Conservation (phyloP, 2,113 vertebrate species). For the Coptodon bakossiorum region DNA sequence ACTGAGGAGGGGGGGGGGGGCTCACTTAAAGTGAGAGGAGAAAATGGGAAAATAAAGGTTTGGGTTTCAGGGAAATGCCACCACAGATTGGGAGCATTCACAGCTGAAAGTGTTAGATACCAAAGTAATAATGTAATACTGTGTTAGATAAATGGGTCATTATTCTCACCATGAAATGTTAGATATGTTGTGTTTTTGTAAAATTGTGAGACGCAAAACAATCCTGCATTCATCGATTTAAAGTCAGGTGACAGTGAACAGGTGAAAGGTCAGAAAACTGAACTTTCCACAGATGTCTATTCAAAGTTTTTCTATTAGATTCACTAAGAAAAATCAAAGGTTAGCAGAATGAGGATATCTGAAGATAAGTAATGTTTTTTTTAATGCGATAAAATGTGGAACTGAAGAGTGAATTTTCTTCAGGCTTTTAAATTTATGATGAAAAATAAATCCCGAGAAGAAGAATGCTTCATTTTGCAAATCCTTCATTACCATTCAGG, state of each 20-base stretch:
- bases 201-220: not conserved
- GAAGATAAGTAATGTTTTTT: not conserved
- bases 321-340: not conserved
- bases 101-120: not conserved
- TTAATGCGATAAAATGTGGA: not conserved
- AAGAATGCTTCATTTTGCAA: not conserved
- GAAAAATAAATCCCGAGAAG: not conserved
- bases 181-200: not conserved
- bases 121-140: not conserved
- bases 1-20: not conserved
- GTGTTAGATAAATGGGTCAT: not conserved
- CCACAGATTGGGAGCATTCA: not conserved
- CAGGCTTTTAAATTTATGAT: not conserved
- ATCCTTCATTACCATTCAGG: not conserved
- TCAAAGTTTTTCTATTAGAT: not conserved
- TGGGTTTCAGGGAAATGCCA: conserved; percentile 1
- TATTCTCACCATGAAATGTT: not conserved
- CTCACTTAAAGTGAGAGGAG: not conserved
- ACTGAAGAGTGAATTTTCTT: not conserved
- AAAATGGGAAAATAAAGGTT: conserved; percentile 8
- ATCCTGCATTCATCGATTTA: not conserved
- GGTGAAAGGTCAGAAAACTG: not conserved
- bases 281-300: not conserved
- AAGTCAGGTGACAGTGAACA: not conserved
- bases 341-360: not conserved